Conservation (phyloP, 2,888 invertebrate genomes). For the Venusia cambrica region DNA sequence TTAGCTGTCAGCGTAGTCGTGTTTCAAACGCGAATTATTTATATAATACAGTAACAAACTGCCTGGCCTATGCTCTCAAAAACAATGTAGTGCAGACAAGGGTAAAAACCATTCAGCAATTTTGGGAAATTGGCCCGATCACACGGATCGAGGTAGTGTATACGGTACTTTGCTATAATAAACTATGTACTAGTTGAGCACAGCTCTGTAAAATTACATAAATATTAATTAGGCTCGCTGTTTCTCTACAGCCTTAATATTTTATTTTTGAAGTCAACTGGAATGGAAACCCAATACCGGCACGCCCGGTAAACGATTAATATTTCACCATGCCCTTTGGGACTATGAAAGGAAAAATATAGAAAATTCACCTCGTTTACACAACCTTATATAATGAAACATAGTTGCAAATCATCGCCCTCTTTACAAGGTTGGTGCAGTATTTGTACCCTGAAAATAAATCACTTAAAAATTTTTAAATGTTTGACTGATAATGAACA, state of each 20-base stretch:
- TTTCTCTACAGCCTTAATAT: slow-evolving; percentile 21
- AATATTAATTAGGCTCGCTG: slow-evolving; percentile 17
- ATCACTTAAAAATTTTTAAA: too few relatives aligned
- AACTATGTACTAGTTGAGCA: neutral
- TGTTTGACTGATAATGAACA: too few relatives aligned
- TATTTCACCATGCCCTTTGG: slow-evolving; percentile 41
- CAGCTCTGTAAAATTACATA: neutral
- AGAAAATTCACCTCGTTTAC: slow-evolving; percentile 34
- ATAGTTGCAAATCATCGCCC: slow-evolving; percentile 10
- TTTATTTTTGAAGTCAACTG: slow-evolving; percentile 34
- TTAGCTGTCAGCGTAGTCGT: too few relatives aligned
- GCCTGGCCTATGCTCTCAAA: too few relatives aligned
- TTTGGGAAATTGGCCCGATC: too few relatives aligned
- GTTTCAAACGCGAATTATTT: too few relatives aligned
- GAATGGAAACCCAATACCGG: slow-evolving; percentile 30
- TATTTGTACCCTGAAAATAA: too few relatives aligned
- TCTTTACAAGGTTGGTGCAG: too few relatives aligned
- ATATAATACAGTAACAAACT: too few relatives aligned
- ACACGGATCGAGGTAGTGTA: too few relatives aligned
- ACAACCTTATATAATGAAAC: slow-evolving; percentile 25
- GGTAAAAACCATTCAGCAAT: too few relatives aligned
- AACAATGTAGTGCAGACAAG: too few relatives aligned
- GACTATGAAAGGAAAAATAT: slow-evolving; percentile 43
- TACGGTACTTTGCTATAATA: neutral
- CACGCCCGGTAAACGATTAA: slow-evolving; percentile 34